Base-by-base conservation (phyloP, 1,140 invertebrate genomes). In the Cardiocondyla obscurior region DNA sequence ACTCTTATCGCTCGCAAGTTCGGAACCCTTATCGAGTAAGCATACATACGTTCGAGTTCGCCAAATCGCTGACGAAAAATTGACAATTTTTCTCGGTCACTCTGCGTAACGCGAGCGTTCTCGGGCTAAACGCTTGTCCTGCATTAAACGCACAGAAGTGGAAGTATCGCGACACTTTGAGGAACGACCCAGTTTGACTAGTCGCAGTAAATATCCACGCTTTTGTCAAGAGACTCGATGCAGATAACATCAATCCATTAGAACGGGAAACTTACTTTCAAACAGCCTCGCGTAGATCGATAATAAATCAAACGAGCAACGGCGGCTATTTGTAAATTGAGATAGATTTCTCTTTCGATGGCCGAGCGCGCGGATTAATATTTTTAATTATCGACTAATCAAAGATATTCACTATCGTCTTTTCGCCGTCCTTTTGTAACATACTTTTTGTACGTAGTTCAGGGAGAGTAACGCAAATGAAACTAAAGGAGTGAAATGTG, bases 11-110 rank as follows among this genome's bases (percentile, higher is more conserved):
- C 42, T 16, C 64, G 81, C 74, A 83, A 88, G 84, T 73, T 86
- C 88, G 89, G 87, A 79, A 89, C 85, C 89, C 92, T 93, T 94
- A 94, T 93, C 93, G 90, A 87, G 55, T 81, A 46, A 70, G 53
- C 84, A 86, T 85, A 82, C 65, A 83, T 89, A 67, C 33, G 85
- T 77, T 70, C 44, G 73, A 86, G 76, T 88, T 87, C 86, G 85
- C 82, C 83, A 83, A 88, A 88, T 85, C 73, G 53, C 57, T 53
- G 19, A 51, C 39, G 73, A 81, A 81, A 73, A 81, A n/a, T n/a
- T 73, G 64, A 70, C 19, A 53, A 81, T 81, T 83, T 83, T 79
- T 83, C 74, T 83, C 69, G 36, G 33, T 83, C 72, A 62, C 6
- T 8, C 67, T n/a, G 16, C 46, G 60, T 67, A 77, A 67, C 16